These are phyloP conservation scores for Linurgus olivaceus DNA, from an alignment of 2,797 vertebrate species.

Conservation along the genomic window DNA sequence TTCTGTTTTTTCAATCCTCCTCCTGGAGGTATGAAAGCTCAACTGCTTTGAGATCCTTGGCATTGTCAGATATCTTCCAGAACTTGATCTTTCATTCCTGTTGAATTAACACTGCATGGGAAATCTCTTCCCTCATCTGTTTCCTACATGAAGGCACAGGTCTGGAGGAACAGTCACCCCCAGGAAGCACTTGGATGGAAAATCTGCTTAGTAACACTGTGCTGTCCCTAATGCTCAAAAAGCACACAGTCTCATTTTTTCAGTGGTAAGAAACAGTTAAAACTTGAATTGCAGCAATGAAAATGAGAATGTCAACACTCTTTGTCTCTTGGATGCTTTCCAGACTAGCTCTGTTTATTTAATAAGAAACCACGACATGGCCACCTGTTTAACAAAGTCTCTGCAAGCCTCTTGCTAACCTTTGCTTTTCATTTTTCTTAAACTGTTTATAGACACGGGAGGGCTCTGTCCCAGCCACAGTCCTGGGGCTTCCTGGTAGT, in stretches of 20 bases:
- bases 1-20: background rate
- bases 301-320: constrained; percentile 30
- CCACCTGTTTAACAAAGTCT: background rate
- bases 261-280: background rate
- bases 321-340: constrained; percentile 1
- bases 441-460: background rate
- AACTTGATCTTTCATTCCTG: background rate
- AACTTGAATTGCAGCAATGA: background rate
- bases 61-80: background rate
- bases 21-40: background rate
- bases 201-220: background rate
- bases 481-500: background rate
- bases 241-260: rapidly evolving
- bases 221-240: background rate
- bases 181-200: background rate
- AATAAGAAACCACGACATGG: background rate
- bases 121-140: background rate
- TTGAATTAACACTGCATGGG: background rate
- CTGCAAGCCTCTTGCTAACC: background rate
- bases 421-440: constrained; percentile 14
- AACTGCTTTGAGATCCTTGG: background rate
- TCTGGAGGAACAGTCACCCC: background rate
- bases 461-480: background rate
- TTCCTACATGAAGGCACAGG: background rate
- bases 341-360: constrained; percentile 23